A percentile compares a stretch with the other conserved stretches of the same genome.
phyloP scores from a whole-genome alignment of 2,888 invertebrate species.

The Euphydryas editha region DNA sequence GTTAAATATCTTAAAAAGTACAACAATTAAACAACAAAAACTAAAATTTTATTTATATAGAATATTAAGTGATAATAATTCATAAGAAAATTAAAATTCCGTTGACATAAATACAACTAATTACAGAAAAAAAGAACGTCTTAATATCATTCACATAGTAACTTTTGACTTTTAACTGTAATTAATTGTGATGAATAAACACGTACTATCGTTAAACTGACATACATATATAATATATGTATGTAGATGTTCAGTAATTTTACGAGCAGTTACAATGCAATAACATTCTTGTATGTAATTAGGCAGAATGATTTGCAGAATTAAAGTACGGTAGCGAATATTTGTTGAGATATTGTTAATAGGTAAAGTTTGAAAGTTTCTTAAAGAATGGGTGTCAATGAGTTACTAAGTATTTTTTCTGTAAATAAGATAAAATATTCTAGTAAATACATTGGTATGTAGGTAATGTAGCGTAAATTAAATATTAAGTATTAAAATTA shows the following conservation, averaged over 20 bases:
- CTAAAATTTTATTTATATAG: no score
- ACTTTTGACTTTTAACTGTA: conserved; percentile 2
- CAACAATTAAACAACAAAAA: no score
- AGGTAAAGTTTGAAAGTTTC: conserved; percentile 62
- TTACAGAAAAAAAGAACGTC: no score
- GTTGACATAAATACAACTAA: no score
- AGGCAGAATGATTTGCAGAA: conserved; percentile 67
- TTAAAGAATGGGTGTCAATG: conserved; percentile 45
- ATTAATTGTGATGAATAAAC: background rate
- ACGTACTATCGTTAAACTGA: background rate
- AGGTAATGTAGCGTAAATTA: no score
- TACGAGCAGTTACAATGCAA: conserved; percentile 43
- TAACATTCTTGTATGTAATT: conserved; percentile 54
- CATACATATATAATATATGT: conserved; percentile 15
- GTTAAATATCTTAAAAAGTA: no score
- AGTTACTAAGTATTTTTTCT: conserved; percentile 18
- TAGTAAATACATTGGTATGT: no score
- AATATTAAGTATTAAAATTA: no score
- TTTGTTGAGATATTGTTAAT: conserved; percentile 61
- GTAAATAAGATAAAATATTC: background rate
- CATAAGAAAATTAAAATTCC: no score
- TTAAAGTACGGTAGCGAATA: conserved; percentile 43
- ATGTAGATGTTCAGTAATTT: conserved; percentile 25
- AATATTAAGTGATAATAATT: no score
- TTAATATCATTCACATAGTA: background rate